Evolutionary conservation across 2,113 vertebrate species (phyloP).

Genomic region (Grammomys surdaster): DNA sequence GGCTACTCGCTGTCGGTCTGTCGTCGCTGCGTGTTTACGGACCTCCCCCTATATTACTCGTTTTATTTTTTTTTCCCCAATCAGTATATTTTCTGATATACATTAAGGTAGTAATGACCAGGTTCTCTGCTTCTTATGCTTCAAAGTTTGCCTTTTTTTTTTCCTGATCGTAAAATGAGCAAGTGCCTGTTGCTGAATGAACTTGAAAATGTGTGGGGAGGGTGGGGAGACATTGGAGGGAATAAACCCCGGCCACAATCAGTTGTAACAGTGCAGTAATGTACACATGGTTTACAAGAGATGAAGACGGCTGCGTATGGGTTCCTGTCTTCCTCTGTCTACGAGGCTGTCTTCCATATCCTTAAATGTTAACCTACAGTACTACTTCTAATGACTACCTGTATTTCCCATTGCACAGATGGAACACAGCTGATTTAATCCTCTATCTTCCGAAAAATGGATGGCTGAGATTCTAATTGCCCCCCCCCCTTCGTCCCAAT

Average conservation of each 20-base stretch:
- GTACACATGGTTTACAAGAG: slow-evolving; percentile 40
- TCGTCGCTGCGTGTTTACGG: slow-evolving; percentile 59
- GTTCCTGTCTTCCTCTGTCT: slow-evolving; percentile 22
- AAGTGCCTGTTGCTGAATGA: slow-evolving; percentile 55
- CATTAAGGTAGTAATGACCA: slow-evolving; percentile 57
- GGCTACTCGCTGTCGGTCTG: slow-evolving; percentile 39
- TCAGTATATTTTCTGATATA: slow-evolving; percentile 39
- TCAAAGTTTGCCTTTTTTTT: slow-evolving; percentile 39
- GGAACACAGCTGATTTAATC: slow-evolving; percentile 45
- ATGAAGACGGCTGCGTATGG: background rate
- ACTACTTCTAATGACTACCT: slow-evolving; percentile 60
- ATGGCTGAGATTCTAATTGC: slow-evolving; percentile 33
- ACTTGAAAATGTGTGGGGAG: slow-evolving; percentile 13
- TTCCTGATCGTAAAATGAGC: slow-evolving; percentile 28
- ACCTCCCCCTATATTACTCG: slow-evolving; percentile 66
- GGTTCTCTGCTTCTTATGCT: slow-evolving; percentile 45
- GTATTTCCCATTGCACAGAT: slow-evolving; percentile 45
- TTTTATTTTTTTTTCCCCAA: slow-evolving; percentile 64
- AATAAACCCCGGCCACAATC: background rate
- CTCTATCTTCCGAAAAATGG: slow-evolving; percentile 36
- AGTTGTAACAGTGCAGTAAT: background rate
- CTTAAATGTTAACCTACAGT: slow-evolving; percentile 74
- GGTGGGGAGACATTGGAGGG: background rate
- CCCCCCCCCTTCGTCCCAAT: background rate
- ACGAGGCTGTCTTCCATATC: background rate